Evolutionary conservation across 2,113 vertebrate genomes (phyloP), one percentile per base, ranked within the genome.

Genomic region (Poicephalus meyeri): DNA sequence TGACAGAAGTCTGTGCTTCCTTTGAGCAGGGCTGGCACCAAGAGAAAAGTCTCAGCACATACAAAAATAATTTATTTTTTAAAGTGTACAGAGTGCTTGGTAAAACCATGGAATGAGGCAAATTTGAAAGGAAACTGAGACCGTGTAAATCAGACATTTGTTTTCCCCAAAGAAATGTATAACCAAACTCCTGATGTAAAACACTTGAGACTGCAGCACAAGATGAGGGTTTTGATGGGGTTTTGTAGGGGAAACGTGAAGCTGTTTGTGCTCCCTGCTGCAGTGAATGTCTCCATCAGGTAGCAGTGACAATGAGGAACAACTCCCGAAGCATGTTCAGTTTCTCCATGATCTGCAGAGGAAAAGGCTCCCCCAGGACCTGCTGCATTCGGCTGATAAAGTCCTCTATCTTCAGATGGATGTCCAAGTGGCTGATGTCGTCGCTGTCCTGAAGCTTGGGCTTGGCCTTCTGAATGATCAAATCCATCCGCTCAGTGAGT

Each of bases 341-440:
- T 21, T 98, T 99, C 82, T 99, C 98, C 21, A 93, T 96, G 46
- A 99, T 97, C 52, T 98, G 98, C 4, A 80, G 87, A 19, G 98
- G 98, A 11, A 99, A 94, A 11, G 97, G 96, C 53, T 98, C 81
- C 41, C 97, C 98, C 9, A 99, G 88, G 86, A 98, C 97, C 33
- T 96, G 70, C 85, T 92, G 56, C 44, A 98, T 98, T 81, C 98
- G 98, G 37, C 78, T 93, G 50, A 95, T 96, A 89, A 99, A 99
- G 56, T 90, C 64, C 10, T 98, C 91, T 1, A 98, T 94, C 11
- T 98, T 98, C 72, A 97, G 92, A 18, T 97, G 94, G 60, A 99
- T 95, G 1, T 98, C 98, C 6, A 94, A 16, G 21, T 78, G 93
- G 6, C 97, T 98, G 80, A 99, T 92, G 50, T 89, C 92, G 15